Evolutionary conservation across 2,797 vertebrate species (phyloP).

Genomic region (Botia kubotai): DNA sequence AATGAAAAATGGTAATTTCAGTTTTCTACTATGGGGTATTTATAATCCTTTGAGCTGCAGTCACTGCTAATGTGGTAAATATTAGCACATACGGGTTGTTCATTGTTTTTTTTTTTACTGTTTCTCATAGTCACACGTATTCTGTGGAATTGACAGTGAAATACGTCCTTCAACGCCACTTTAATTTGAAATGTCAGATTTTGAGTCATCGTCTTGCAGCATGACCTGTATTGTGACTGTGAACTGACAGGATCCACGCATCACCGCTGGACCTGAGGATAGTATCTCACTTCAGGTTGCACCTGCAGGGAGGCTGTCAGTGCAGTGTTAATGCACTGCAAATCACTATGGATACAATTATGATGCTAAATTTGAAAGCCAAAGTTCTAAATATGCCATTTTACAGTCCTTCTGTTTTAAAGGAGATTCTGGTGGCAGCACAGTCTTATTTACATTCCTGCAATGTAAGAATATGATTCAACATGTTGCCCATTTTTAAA

Average conservation of each 20-base stretch:
- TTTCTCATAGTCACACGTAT: neutral
- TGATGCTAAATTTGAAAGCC: conserved; percentile 25
- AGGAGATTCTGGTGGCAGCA: neutral
- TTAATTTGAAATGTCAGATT: conserved; percentile 11
- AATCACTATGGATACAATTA: neutral
- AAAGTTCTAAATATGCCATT: conserved; percentile 4
- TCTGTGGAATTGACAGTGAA: neutral
- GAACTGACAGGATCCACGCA: neutral
- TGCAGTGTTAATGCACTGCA: conserved; percentile 6
- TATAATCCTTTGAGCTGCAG: conserved; percentile 25
- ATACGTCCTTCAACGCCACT: neutral
- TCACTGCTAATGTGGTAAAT: conserved; percentile 18
- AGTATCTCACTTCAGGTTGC: neutral
- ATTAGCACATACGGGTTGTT: conserved; percentile 41
- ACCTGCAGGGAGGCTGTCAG: neutral
- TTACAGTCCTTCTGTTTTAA: neutral
- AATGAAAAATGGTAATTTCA: conserved; percentile 5
- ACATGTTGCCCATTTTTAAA: neutral
- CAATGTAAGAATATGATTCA: neutral
- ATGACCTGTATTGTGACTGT: neutral
- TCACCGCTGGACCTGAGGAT: neutral
- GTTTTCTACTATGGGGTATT: conserved; percentile 9
- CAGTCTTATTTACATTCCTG: conserved; percentile 13
- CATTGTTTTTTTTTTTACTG: neutral
- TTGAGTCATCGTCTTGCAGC: conserved; percentile 4